A percentile compares a stretch with the other conserved stretches of the same genome.
phyloP scores from a whole-genome alignment of 53 echinoderm and acorn worm species.

The Crossaster papposus region DNA sequence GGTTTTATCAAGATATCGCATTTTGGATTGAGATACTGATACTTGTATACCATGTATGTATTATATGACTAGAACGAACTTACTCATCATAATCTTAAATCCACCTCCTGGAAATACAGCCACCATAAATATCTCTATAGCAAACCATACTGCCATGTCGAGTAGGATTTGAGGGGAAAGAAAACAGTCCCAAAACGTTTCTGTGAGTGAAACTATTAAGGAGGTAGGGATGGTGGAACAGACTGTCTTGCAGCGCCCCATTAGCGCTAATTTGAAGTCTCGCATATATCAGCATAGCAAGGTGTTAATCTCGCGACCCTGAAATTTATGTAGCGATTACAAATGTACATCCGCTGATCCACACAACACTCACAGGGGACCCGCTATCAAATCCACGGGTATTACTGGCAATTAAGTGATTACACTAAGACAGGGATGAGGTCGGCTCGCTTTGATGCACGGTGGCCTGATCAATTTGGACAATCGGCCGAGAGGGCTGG shows the following conservation, averaged over 20 bases:
- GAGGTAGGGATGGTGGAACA: too few species aligned
- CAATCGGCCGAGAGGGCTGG: constrained; percentile 20
- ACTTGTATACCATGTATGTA: too few species aligned
- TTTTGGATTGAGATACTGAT: too few species aligned
- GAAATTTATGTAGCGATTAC: constrained; percentile 49
- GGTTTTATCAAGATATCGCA: too few species aligned
- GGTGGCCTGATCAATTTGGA: constrained; percentile 28
- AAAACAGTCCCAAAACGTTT: not conserved
- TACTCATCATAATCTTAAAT: too few species aligned
- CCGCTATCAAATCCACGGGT: constrained; percentile 9
- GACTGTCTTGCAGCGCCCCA: not conserved
- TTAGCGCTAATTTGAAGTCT: constrained; percentile 29
- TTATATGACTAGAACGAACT: too few species aligned
- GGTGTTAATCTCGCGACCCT: constrained; percentile 39
- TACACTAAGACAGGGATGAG: constrained; percentile 10
- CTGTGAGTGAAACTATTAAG: not conserved
- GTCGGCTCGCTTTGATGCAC: constrained; percentile 24
- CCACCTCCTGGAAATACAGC: too few species aligned
- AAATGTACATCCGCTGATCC: not conserved
- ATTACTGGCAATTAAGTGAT: constrained; percentile 61
- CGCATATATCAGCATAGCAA: not conserved
- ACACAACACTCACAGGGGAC: not conserved
- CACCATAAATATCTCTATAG: too few species aligned
- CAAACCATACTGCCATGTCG: not conserved
- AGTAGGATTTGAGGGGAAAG: not conserved